Evolutionary conservation across 1,140 invertebrate genomes (phyloP).

Genomic region (roundworm (Caenorhabditis elegans)): DNA sequence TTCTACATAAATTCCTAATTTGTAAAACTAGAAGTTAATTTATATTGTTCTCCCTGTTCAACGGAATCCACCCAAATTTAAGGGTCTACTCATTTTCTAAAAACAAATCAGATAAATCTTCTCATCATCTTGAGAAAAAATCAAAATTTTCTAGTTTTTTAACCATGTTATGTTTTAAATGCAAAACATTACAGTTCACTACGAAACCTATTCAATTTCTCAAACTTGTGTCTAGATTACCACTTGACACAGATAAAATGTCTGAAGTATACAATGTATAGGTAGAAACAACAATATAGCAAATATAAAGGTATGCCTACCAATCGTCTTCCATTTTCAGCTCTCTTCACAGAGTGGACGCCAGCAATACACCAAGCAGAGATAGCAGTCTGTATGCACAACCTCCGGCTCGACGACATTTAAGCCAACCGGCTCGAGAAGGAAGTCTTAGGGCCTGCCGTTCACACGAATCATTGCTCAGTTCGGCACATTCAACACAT

Average conservation of each 20-base stretch:
- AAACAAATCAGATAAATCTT: too few relatives aligned
- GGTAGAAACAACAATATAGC: background rate
- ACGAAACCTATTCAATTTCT: too few relatives aligned
- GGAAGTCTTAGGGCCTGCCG: conserved; percentile 46
- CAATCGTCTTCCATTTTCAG: background rate
- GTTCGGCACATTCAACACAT: conserved; percentile 48
- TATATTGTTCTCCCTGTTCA: too few relatives aligned
- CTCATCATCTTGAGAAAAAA: too few relatives aligned
- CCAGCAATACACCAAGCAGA: conserved; percentile 14
- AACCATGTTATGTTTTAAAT: too few relatives aligned
- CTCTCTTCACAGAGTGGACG: conserved; percentile 7
- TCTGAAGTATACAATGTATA: background rate
- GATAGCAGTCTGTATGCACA: conserved; percentile 18
- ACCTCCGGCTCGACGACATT: conserved; percentile 27
- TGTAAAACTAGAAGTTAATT: too few relatives aligned
- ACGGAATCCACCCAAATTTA: too few relatives aligned
- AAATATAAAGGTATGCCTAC: background rate
- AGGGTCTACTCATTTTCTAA: too few relatives aligned
- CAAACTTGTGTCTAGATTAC: background rate
- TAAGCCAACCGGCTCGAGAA: conserved; percentile 30
- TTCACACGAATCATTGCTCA: conserved; percentile 52
- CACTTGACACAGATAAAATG: conserved; percentile 20
- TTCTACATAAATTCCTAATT: too few relatives aligned
- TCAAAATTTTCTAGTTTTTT: too few relatives aligned
- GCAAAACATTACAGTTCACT: too few relatives aligned